These are phyloP conservation scores for Alces alces DNA, from an alignment of 2,113 vertebrate genomes.

Conservation along the genomic window DNA sequence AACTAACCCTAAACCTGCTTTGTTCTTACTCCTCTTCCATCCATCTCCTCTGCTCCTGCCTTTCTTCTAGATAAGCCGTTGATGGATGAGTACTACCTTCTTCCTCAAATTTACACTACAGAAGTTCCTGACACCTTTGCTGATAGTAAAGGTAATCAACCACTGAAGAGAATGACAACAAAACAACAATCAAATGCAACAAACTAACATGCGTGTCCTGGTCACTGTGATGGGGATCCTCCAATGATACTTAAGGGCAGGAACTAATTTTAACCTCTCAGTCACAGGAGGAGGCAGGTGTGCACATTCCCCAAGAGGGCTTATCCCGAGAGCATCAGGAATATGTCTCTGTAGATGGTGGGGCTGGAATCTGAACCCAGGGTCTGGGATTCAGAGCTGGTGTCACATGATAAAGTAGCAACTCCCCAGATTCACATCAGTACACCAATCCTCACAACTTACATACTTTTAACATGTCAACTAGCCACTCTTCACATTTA, in stretches of 20 bases:
- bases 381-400: not conserved
- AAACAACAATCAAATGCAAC: not conserved
- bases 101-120: not conserved
- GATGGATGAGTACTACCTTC: accelerated
- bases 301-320: not conserved
- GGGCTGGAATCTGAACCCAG: not conserved
- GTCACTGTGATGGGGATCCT: no score
- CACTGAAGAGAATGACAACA: not conserved
- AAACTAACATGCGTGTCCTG: not conserved
- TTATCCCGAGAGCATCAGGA: not conserved
- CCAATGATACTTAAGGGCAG: not conserved
- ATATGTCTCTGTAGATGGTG: not conserved
- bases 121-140: not conserved
- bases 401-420: not conserved
- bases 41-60: not conserved
- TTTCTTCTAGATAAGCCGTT: not conserved
- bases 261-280: not conserved
- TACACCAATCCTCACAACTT: not conserved
- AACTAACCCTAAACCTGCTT: not conserved
- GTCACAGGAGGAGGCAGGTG: not conserved
- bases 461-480: not conserved
- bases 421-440: not conserved
- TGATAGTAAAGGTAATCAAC: not conserved
- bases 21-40: not conserved
- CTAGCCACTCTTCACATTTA: not conserved